Conservation (phyloP, 2,113 vertebrate genomes). For the Sylvilagus bachmani region DNA sequence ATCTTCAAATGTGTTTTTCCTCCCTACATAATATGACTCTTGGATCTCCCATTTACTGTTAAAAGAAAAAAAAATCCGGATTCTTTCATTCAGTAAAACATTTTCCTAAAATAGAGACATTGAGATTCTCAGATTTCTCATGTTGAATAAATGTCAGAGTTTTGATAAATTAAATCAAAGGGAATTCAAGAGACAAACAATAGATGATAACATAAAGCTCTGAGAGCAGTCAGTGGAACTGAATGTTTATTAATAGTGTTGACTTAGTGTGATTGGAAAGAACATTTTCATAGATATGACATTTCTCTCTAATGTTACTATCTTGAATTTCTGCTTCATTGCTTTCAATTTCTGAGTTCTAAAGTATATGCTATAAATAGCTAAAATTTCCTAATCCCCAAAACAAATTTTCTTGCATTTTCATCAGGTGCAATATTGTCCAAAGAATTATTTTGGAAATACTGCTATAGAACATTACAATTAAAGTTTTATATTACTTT, state of each 20-base stretch:
- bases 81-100: neutral
- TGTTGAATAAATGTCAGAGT: neutral
- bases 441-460: constrained; percentile 10
- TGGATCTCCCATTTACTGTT: neutral
- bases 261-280: neutral
- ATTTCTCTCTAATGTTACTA: constrained; percentile 38
- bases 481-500: neutral
- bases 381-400: neutral
- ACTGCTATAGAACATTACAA: neutral
- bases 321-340: constrained; percentile 66
- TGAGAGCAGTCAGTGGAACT: neutral
- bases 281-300: constrained; percentile 59
- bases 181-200: constrained; percentile 44
- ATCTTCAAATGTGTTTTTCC: neutral
- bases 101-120: neutral
- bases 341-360: constrained; percentile 61
- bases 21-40: neutral
- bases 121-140: neutral
- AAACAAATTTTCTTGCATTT: constrained; percentile 35
- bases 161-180: constrained; percentile 51
- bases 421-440: neutral
- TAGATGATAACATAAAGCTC: neutral
- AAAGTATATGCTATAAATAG: constrained; percentile 54
- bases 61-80: neutral
- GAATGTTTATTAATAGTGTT: constrained; percentile 28